These are phyloP conservation scores for Sinelater perroti DNA, from an alignment of 2,888 invertebrate genomes.

Conservation along the genomic window DNA sequence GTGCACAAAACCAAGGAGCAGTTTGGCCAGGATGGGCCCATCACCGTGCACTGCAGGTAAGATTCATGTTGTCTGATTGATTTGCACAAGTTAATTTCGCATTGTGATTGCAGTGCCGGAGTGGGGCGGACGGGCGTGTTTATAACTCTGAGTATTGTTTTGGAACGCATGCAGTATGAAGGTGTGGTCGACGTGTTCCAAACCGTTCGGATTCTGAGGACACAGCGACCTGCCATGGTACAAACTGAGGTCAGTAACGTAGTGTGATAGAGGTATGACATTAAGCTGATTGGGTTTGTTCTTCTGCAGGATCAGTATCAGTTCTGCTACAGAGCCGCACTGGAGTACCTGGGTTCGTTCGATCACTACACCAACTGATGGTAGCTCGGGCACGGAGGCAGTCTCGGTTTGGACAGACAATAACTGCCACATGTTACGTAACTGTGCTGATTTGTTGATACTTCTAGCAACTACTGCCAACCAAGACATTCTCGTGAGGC, in stretches of 20 bases:
- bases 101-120: constrained; percentile 83
- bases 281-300: constrained; percentile 6
- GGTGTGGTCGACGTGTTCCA: constrained; percentile 99
- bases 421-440: constrained; percentile 51
- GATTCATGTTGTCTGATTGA: background rate
- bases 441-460: constrained; percentile 47
- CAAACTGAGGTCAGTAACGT: constrained; percentile 86
- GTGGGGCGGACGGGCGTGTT: constrained; percentile 99
- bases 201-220: constrained; percentile 96
- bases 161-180: constrained; percentile 99
- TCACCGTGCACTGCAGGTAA: constrained; percentile 96
- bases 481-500: constrained; percentile 43
- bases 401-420: constrained; percentile 48
- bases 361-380: constrained; percentile 92
- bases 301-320: constrained; percentile 94
- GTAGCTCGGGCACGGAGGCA: constrained; percentile 33
- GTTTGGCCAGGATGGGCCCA: constrained; percentile 99
- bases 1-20: constrained; percentile 99
- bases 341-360: constrained; percentile 98
- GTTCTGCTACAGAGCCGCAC: constrained; percentile 98
- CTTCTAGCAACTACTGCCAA: constrained; percentile 49
- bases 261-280: background rate
- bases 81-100: background rate
- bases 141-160: constrained; percentile 95
- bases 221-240: constrained; percentile 99